Base-by-base conservation (phyloP, 2,888 invertebrate genomes). In the Diaperis boleti region DNA sequence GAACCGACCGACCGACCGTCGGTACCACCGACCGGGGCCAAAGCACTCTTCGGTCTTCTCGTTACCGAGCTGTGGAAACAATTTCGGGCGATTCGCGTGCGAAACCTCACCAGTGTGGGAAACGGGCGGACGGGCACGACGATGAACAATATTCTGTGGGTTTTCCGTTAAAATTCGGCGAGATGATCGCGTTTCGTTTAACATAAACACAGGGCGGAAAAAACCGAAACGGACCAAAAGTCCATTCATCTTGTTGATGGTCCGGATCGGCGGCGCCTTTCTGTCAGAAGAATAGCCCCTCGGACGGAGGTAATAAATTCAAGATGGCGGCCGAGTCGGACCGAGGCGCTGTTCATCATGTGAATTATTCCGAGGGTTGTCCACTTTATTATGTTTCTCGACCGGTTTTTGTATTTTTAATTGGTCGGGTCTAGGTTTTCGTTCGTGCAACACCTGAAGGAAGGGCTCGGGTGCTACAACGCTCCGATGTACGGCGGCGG, bases 161-260 rank as follows among this genome's bases (percentile, higher is more conserved):
- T 61, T 61, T 42, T 61, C 61, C 44, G 31, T 55, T 55, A 37
- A 22, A 47, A n/a, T n/a, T n/a, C n/a, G n/a, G n/a, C n/a, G n/a
- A n/a, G n/a, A n/a, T n/a, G n/a, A n/a, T n/a, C 26, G n/a, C 26
- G 3, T 20, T 20, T 20, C 6, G 20, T 41, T 60, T 60, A 56
- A 56, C 63, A 63, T 68, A 68, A 68, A 68, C 56, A 64, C 56
- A 62, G 55, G 68, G 68, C 68, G 68, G 68, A 50, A 56, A 47
- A 49, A 59, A 59, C 62, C 59, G 50, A 54, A 44, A 44, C 20
- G 47, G 62, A 59, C 26, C 62, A 62, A 68, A 66, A 68, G 37
- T 63, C 63, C 61, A 66, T 66, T 63, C 67, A 69, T 67, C 65
- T 65, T 35, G 55, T 67, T 20, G 49, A 50, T 50, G 35, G 35